phyloP scores from a whole-genome alignment of 2,113 vertebrate genomes.

The Ochotona curzoniae region DNA sequence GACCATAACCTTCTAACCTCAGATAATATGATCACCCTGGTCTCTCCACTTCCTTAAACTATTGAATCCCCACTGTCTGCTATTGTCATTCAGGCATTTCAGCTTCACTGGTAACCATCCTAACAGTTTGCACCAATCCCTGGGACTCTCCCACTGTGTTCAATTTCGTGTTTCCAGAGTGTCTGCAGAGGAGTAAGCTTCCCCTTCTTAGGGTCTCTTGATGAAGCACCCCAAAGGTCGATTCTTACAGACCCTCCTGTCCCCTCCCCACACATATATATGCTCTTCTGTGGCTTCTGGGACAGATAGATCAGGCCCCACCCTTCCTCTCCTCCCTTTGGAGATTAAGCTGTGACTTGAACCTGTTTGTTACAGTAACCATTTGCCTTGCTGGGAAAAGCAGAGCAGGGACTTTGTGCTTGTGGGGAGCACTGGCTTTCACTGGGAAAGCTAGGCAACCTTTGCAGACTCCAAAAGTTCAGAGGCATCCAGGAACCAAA shows the following conservation, averaged over 20 bases:
- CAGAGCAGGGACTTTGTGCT: background rate
- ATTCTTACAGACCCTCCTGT: background rate
- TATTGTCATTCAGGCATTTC: conserved; percentile 16
- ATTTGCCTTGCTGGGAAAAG: background rate
- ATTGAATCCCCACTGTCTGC: background rate
- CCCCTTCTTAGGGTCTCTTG: background rate
- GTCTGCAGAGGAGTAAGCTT: background rate
- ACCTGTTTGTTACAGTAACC: no score
- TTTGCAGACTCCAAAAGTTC: background rate
- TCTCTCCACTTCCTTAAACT: background rate
- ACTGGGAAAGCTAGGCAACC: background rate
- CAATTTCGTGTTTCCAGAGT: background rate
- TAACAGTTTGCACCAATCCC: background rate
- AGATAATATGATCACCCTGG: background rate
- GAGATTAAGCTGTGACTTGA: background rate
- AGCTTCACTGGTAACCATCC: background rate
- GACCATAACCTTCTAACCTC: background rate
- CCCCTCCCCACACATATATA: background rate
- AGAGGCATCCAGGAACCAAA: background rate
- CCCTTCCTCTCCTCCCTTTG: background rate
- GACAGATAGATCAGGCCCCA: background rate
- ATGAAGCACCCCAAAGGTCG: no score
- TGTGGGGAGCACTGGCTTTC: background rate
- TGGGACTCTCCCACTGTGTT: background rate
- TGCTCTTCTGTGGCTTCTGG: background rate